Evolutionary conservation across 2,888 invertebrate genomes (phyloP), one percentile per base, ranked within the genome.

Genomic region (Pseudococcus jackbeardsleyi): DNA sequence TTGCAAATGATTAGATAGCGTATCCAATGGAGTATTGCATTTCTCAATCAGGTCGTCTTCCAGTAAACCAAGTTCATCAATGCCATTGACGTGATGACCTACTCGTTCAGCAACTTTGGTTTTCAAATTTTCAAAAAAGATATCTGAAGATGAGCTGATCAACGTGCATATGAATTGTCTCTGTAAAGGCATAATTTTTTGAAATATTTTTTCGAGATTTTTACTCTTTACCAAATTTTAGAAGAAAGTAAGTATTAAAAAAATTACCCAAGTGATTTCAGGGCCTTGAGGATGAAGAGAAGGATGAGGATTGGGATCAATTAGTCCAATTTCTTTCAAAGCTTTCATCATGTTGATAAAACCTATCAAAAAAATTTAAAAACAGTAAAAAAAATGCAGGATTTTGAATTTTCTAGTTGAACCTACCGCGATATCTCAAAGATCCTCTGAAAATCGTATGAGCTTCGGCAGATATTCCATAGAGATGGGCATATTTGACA

Each of bases 261-360:
- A n/a, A 48, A 50, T 91, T 92, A 96, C 96, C 99, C 99, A 99
- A 12, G 98, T 98, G 48, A 99, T 95, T 89, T 97, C 97, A 0
- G 99, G 99, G 77, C 99, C 99, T 91, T 96, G 96, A 0, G 96
- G 96, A 91, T 99, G 99, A n/a, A 99, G 93, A 90, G 95, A 94
- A 0, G 99, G 96, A 92, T 97, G 96, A 2, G 95, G 95, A 90
- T 95, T 95, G 0, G 95, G 94, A 91, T 97, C 96, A 84, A 99
- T 94, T 0, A 99, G 93, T 0, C 99, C 99, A 88, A 99, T 93
- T 86, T 96, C 93, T 91, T 98, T 96, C 91, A 99, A 93, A 0
- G 96, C 96, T 90, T 95, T 95, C 90, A 98, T 95, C 5, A 97
- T 96, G 90, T 98, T 95, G 0, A 96, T 94, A 91, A 98, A 99